Conservation (phyloP, 2,797 vertebrate species). For the Mionectes olivaceus region DNA sequence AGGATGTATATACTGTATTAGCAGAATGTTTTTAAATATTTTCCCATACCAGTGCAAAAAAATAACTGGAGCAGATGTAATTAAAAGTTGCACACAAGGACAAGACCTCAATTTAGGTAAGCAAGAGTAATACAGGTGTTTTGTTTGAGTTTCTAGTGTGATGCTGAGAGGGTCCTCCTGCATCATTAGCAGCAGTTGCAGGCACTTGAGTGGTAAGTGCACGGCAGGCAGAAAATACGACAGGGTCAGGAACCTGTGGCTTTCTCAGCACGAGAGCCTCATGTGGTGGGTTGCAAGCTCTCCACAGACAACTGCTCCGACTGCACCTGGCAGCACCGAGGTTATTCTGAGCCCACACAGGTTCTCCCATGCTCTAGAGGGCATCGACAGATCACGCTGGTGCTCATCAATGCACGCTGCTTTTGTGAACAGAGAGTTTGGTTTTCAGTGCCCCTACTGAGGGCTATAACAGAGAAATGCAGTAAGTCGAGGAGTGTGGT, state of each 20-base stretch:
- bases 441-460: not conserved
- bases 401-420: rapidly evolving
- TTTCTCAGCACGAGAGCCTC: not conserved
- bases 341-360: rapidly evolving
- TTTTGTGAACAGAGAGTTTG: not conserved
- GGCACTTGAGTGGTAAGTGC: not conserved
- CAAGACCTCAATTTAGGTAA: not conserved
- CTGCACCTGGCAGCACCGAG: not conserved
- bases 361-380: not conserved
- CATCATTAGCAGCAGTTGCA: not conserved
- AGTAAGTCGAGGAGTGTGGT: not conserved
- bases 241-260: rapidly evolving
- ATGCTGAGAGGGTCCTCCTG: not conserved
- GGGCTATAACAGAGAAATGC: not conserved
- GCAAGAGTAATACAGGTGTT: not conserved
- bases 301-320: not conserved
- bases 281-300: not conserved
- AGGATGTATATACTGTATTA: not conserved
- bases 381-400: rapidly evolving
- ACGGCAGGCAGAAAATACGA: not conserved
- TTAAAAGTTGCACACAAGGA: not conserved
- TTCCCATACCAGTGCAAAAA: not conserved
- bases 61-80: not conserved
- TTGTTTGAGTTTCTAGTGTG: not conserved
- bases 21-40: not conserved